These are phyloP conservation scores for Pitta sordida DNA, from an alignment of 2,113 vertebrate species.

Conservation along the genomic window DNA sequence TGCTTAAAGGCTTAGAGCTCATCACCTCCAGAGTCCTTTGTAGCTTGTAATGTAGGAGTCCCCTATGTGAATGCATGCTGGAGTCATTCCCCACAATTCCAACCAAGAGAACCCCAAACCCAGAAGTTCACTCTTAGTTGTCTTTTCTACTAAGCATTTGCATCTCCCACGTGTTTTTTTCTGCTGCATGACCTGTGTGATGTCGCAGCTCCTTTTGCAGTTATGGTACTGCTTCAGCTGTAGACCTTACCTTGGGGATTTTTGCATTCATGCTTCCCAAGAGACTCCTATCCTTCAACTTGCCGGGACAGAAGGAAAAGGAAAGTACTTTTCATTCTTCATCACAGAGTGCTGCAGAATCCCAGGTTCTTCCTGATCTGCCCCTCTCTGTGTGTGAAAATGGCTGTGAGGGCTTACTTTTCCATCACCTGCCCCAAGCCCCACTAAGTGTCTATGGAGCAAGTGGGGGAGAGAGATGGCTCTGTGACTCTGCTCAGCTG, in stretches of 20 bases:
- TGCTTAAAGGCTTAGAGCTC: neutral
- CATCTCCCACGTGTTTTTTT: neutral
- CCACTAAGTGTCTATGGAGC: neutral
- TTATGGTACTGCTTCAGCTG: neutral
- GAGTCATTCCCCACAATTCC: neutral
- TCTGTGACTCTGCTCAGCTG: neutral
- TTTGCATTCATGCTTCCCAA: neutral
- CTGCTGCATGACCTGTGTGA: neutral
- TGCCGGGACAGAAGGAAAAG: neutral
- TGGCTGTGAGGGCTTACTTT: neutral
- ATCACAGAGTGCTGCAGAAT: neutral
- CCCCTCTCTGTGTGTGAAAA: neutral
- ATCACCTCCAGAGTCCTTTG: neutral
- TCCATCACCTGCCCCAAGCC: neutral
- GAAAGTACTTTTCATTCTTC: neutral
- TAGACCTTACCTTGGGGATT: neutral
- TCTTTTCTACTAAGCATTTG: neutral
- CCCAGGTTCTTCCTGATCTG: neutral
- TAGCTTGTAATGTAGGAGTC: neutral
- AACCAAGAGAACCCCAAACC: neutral
- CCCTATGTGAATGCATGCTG: rapidly evolving
- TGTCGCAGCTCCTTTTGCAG: neutral
- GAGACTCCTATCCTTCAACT: neutral
- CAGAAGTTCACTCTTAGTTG: neutral
- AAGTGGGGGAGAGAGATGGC: too few species aligned